Base-by-base conservation (phyloP, 1,140 invertebrate species). In the Lasaia peninsularis region DNA sequence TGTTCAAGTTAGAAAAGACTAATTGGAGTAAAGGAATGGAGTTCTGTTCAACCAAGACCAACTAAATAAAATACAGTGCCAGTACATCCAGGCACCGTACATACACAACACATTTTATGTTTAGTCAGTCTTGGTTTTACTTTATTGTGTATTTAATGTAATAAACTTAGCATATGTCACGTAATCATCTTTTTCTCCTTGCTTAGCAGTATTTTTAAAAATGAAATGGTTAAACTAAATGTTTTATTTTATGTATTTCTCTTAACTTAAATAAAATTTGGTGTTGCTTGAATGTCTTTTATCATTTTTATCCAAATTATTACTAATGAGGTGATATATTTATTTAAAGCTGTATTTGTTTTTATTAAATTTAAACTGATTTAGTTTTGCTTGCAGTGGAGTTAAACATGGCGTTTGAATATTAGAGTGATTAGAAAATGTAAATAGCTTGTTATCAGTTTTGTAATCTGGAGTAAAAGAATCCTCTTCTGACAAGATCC, bases 41-140 rank as follows among this genome's bases (percentile, higher is more conserved):
- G 82, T 86, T 86, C 80, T 82, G 84, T 88, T 88, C 85, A 84
- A 86, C 87, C 86, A 89, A 89, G 88, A 89, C 86, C 82, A 75
- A 90, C 86, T 90, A 89, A 88, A 90, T 89, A 81, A 71, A 76
- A 80, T 77, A 71, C 67, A 71, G 72, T 76, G 78, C 75, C 79
- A 69, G 51, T 62, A 53, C 62, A 69, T 68, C 68, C 62, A 67
- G 74, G 60, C 75, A 69, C 67, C 60, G 56, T 67, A 68, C 56
- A 34, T 75, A 69, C 67, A 55, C 75, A 65, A 80, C 78, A 71
- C 75, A 84, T 85, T 86, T 87, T 86, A 69, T 86, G 85, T 89
- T 89, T 89, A 89, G 88, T 89, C 79, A 80, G 86, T 90, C 88
- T 90, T 88, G 88, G 86, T 90, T 88, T 81, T 87, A 87, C 84